Evolutionary conservation across 2,113 vertebrate species (phyloP).

Genomic region (Rhagologus leucostigma): DNA sequence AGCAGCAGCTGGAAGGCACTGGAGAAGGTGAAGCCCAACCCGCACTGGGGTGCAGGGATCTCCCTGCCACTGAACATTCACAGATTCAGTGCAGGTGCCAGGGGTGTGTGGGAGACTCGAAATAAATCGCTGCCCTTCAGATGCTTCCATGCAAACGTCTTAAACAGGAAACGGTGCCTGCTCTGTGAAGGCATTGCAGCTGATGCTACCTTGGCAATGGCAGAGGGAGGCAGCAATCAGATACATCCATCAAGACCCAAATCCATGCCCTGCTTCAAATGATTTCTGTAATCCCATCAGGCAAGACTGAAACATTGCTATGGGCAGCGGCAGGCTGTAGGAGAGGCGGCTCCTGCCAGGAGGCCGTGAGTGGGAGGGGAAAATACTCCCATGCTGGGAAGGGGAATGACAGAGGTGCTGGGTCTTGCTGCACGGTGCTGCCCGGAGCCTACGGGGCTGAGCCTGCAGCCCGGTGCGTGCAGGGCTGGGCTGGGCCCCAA

Average conservation of each 20-base stretch:
- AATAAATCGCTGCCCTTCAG: background rate
- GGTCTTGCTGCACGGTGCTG: background rate
- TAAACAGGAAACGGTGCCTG: background rate
- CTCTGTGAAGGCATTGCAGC: background rate
- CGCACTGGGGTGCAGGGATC: rapidly evolving
- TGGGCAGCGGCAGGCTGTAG: background rate
- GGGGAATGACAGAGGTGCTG: background rate
- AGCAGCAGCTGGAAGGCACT: background rate
- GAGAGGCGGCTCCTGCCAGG: background rate
- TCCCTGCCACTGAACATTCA: background rate
- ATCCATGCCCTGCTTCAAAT: background rate
- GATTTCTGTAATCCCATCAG: slow-evolving; percentile 28
- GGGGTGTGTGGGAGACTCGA: background rate
- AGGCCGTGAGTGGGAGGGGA: background rate
- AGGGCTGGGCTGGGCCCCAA: background rate
- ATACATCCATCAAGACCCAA: background rate
- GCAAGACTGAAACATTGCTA: background rate
- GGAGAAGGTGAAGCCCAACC: background rate
- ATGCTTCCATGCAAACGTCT: background rate
- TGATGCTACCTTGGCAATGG: background rate
- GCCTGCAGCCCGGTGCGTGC: background rate
- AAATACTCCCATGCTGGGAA: background rate
- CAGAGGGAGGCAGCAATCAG: background rate
- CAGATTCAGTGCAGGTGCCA: background rate
- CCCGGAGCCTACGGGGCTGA: background rate